Base-by-base conservation (phyloP, 2,888 invertebrate species). In the Schizotus pectinicornis region DNA sequence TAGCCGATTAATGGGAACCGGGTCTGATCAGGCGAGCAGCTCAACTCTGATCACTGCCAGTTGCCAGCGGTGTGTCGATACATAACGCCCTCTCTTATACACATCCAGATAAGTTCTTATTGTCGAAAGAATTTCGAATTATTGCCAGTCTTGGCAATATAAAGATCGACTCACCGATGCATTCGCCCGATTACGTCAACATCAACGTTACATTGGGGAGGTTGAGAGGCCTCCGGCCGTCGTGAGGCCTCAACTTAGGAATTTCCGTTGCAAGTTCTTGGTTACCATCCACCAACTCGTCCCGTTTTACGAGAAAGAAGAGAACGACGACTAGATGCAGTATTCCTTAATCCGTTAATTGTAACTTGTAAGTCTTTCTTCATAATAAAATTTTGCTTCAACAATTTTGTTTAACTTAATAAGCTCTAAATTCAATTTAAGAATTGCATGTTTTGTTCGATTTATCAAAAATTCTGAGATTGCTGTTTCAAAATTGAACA, bases 341-440 rank as follows among this genome's bases (percentile, higher is more conserved):
- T 54, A 54, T 52, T 63, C 58, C 49, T 50, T 36, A 31, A n/a
- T n/a, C n/a, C n/a, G n/a, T n/a, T n/a, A n/a, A n/a, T n/a, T n/a
- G n/a, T n/a, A n/a, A n/a, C n/a, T n/a, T n/a, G n/a, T n/a, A n/a
- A n/a, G n/a, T n/a, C n/a, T n/a, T 42, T 46, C 48, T 58, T 47
- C 63, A 58, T 63, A 47, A 47, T 54, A 63, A 63, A 63, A 63
- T 63, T 61, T 61, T 43, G 56, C 58, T 14, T 34, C 35, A 38
- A 35, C 54, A 56, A 60, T 58, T 56, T 47, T 37, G 49, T 47
- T 35, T 52, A 51, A 59, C 62, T 63, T 61, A 43, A 30, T 51
- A 58, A n/a, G n/a, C n/a, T n/a, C n/a, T n/a, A n/a, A n/a, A 65
- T 65, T 65, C 61, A 55, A 59, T 55, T 55, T 49, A 58, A 3